Conservation (phyloP, 2,113 vertebrate genomes). For the Serranochromis macrocephalus region DNA sequence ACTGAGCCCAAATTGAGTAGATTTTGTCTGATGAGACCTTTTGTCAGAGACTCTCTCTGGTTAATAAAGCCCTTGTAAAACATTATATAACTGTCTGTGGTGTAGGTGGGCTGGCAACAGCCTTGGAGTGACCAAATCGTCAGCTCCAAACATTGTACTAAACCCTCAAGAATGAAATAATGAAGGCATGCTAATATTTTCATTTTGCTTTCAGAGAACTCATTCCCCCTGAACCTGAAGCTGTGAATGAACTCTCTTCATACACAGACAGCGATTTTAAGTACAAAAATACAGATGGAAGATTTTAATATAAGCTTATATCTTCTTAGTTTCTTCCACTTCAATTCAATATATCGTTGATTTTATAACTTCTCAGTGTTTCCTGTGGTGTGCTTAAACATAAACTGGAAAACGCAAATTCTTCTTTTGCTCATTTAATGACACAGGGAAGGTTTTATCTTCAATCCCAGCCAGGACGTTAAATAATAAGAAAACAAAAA, state of each 20-base stretch:
- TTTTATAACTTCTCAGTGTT: neutral
- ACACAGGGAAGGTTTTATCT: neutral
- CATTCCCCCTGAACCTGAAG: neutral
- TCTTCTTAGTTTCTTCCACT: neutral
- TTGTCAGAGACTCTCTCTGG: neutral
- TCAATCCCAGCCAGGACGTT: neutral
- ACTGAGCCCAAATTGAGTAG: neutral
- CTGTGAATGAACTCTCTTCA: neutral
- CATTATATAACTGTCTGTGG: constrained; percentile 7
- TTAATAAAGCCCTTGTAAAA: neutral
- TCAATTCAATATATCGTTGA: neutral
- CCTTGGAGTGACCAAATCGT: neutral
- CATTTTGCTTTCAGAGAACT: neutral
- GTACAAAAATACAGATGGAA: neutral
- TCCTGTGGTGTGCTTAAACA: neutral
- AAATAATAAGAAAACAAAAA: neutral
- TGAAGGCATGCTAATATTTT: neutral
- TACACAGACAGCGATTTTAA: neutral
- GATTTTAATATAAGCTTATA: neutral
- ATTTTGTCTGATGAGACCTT: neutral
- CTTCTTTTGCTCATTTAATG: neutral
- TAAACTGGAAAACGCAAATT: neutral
- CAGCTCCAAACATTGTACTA: neutral
- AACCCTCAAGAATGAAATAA: neutral
- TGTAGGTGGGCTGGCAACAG: neutral